A percentile compares a stretch with the other conserved stretches of the same genome.
These are phyloP conservation scores for Coranthus polyacanthus DNA, from an alignment of 2,797 vertebrate genomes.

Conservation along the genomic window DNA sequence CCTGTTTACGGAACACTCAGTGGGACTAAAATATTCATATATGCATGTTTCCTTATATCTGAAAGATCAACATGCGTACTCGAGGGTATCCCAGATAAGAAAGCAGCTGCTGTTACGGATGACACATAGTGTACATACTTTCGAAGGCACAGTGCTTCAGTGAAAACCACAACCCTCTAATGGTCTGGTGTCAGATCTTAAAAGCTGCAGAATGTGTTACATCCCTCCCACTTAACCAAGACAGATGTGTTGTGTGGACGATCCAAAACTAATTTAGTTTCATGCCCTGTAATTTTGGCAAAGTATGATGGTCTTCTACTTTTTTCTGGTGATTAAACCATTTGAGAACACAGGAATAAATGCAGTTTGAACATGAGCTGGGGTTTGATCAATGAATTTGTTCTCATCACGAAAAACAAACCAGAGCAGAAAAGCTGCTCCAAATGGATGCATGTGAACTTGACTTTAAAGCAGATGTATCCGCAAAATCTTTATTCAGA, in stretches of 20 bases:
- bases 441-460: neutral
- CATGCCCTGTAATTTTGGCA: constrained; percentile 8
- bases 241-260: constrained; percentile 1
- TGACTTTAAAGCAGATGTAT: neutral
- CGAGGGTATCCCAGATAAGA: neutral
- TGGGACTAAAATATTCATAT: constrained; percentile 13
- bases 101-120: constrained; percentile 20
- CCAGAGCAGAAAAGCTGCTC: neutral
- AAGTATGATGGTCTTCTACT: neutral
- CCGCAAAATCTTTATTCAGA: constrained; percentile 1
- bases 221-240: constrained; percentile 7
- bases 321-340: neutral
- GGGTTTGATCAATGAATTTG: neutral
- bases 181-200: neutral
- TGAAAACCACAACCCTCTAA: neutral
- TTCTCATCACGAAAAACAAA: neutral
- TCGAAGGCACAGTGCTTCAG: neutral
- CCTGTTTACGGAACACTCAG: constrained; percentile 19
- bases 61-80: constrained; percentile 3
- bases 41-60: constrained; percentile 15
- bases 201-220: constrained; percentile 6
- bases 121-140: constrained; percentile 21
- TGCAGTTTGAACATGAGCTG: neutral
- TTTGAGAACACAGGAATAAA: neutral
- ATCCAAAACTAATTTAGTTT: constrained; percentile 21